phyloP scores from a whole-genome alignment of 2,888 invertebrate species.

The Ormyrus nitidulus region DNA sequence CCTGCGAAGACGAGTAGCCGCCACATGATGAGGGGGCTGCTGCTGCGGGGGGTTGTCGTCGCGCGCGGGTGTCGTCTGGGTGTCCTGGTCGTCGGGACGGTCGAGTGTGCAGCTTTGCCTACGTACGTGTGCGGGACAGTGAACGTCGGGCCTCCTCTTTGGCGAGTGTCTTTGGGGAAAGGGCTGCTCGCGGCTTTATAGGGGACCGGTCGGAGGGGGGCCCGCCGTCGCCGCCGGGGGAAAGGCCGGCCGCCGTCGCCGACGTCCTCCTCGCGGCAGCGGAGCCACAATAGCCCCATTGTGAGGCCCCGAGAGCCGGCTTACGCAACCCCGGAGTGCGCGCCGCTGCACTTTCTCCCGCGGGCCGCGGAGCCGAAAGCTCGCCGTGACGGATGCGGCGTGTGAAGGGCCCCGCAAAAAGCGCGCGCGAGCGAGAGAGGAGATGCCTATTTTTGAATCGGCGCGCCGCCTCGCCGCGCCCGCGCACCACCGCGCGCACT shows the following conservation, averaged over 20 bases:
- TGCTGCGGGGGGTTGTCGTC: not conserved
- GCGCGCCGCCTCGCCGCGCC: not conserved
- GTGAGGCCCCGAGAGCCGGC: too few species aligned
- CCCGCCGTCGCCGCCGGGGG: slow-evolving; percentile 1
- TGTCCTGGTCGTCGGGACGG: not conserved
- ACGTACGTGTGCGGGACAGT: not conserved
- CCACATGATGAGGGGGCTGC: slow-evolving; percentile 32
- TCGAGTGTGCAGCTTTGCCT: not conserved
- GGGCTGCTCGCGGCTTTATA: slow-evolving; percentile 44
- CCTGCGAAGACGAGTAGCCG: slow-evolving; percentile 54
- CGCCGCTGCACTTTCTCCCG: too few species aligned
- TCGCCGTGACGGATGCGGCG: too few species aligned
- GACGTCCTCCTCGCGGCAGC: slow-evolving; percentile 6
- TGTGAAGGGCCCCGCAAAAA: too few species aligned
- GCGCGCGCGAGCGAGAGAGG: too few species aligned
- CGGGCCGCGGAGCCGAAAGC: too few species aligned
- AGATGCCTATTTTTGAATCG: too few species aligned
- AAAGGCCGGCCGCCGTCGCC: slow-evolving; percentile 14
- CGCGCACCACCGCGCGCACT: not conserved
- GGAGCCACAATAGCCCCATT: not conserved
- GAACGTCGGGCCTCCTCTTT: slow-evolving; percentile 15
- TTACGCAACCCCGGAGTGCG: too few species aligned
- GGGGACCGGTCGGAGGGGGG: not conserved
- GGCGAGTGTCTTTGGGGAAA: slow-evolving; percentile 57
- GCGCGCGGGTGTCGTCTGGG: not conserved